phyloP scores from a whole-genome alignment of 2,113 vertebrate species.

The Siphamia tubifer region DNA sequence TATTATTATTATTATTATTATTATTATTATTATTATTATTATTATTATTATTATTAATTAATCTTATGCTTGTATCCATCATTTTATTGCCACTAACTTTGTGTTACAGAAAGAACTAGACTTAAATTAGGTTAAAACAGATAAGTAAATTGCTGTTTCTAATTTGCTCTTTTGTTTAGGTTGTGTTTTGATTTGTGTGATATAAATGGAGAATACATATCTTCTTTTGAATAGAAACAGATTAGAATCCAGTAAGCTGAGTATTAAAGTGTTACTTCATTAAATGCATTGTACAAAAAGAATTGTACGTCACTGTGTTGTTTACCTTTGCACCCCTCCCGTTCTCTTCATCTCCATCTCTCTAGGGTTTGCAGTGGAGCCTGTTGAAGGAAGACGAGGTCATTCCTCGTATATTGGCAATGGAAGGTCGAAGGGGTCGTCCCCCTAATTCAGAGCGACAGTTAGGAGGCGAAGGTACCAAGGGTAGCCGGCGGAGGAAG shows the following conservation, averaged over 20 bases:
- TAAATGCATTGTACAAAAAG: background rate
- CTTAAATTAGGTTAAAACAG: too few relatives aligned
- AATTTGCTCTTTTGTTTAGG: background rate
- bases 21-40: too few relatives aligned
- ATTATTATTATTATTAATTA: too few relatives aligned
- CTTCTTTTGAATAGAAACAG: background rate
- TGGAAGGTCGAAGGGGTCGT: conserved; percentile 92
- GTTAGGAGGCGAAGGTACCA: conserved; percentile 68
- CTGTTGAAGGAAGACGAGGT: conserved; percentile 95
- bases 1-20: too few relatives aligned
- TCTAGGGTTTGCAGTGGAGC: conserved; percentile 96
- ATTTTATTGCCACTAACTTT: too few relatives aligned
- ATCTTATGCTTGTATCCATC: too few relatives aligned
- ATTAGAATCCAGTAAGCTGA: conserved; percentile 9
- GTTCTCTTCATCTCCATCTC: conserved; percentile 5
- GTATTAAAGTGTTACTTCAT: conserved; percentile 15
- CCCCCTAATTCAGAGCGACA: conserved; percentile 88
- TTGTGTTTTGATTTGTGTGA: background rate
- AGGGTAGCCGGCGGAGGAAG: conserved; percentile 88
- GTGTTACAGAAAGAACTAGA: too few relatives aligned
- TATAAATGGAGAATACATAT: background rate
- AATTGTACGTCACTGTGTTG: background rate
- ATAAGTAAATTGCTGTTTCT: background rate
- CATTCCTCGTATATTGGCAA: conserved; percentile 89
- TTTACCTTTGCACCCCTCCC: background rate